Evolutionary conservation across 1,140 invertebrate species (phyloP), one percentile per base, ranked within the genome.

Genomic region (Agrypnia vestita): DNA sequence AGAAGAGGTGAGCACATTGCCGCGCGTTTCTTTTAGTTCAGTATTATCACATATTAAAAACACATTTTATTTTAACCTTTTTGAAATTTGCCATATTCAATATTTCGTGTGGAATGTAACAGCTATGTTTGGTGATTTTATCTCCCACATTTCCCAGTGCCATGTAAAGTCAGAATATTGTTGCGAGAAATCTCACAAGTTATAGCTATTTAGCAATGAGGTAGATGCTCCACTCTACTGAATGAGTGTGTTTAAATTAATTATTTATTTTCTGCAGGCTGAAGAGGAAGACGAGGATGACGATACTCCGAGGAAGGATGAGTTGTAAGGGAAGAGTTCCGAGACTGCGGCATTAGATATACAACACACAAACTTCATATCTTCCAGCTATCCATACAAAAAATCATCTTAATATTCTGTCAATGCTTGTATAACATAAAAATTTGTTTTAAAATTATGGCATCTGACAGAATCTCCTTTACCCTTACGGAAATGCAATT

Each of bases 221-320:
- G 25, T n/a, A n/a, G n/a, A n/a, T n/a, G n/a, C n/a, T n/a, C n/a
- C n/a, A n/a, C n/a, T n/a, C n/a, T n/a, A n/a, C n/a, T n/a, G n/a
- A n/a, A n/a, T n/a, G n/a, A n/a, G n/a, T n/a, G n/a, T n/a, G n/a
- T n/a, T n/a, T n/a, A n/a, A n/a, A n/a, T n/a, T 35, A 35, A 21
- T 59, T 59, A 35, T 53, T 74, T 74, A 79, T 78, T 67, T 81
- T 87, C n/a, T 86, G 49, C 69, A 91, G 91, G 86, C 86, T 75
- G 90, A 91, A 81, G 92, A 93, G 84, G 91, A 92, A 84, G 91
- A 92, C 82, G 92, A 93, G 85, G 93, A 93, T 81, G 92, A 93
- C 80, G 92, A 93, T 84, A 86, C 90, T 81, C 91, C 91, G 85
- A 90, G 89, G 84, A 94, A 93, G 86, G 93, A 94, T 83, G 93